A percentile compares a stretch with the other conserved stretches of the same genome.
Conservation (phyloP, 1,140 invertebrate species). For the Vanessa tameamea region DNA sequence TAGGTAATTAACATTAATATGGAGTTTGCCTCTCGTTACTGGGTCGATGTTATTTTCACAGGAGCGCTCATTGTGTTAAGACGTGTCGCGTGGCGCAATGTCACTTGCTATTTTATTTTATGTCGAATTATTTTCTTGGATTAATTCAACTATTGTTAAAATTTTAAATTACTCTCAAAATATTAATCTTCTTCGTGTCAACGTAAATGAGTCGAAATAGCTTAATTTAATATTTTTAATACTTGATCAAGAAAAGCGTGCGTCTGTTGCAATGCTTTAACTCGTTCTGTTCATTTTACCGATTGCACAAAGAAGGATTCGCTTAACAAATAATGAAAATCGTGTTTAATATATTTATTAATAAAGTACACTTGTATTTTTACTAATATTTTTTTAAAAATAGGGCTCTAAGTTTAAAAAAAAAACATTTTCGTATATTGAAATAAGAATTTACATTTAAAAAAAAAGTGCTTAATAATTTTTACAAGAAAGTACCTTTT, state of each 20-base stretch:
- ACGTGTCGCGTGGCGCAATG: slow-evolving; percentile 6
- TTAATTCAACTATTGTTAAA: neutral
- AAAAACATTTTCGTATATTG: no score
- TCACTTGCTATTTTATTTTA: neutral
- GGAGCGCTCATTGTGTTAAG: slow-evolving; percentile 9
- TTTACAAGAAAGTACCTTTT: no score
- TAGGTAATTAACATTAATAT: slow-evolving; percentile 22
- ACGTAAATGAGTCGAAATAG: neutral
- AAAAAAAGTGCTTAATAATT: no score
- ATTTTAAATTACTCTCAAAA: neutral
- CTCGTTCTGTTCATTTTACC: neutral
- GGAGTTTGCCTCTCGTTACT: neutral
- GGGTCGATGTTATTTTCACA: slow-evolving; percentile 10
- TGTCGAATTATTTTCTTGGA: neutral
- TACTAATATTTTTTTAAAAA: no score
- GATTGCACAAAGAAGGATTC: neutral
- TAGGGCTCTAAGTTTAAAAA: no score
- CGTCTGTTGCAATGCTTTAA: neutral
- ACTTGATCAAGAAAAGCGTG: neutral
- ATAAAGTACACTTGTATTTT: no score
- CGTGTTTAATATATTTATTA: no score
- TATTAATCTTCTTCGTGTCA: neutral
- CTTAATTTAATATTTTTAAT: neutral
- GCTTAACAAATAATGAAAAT: neutral
- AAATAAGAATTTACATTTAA: no score